Evolutionary conservation across 2,797 vertebrate genomes (phyloP), one percentile per base, ranked within the genome.

Genomic region (Leptoclinus maculatus): DNA sequence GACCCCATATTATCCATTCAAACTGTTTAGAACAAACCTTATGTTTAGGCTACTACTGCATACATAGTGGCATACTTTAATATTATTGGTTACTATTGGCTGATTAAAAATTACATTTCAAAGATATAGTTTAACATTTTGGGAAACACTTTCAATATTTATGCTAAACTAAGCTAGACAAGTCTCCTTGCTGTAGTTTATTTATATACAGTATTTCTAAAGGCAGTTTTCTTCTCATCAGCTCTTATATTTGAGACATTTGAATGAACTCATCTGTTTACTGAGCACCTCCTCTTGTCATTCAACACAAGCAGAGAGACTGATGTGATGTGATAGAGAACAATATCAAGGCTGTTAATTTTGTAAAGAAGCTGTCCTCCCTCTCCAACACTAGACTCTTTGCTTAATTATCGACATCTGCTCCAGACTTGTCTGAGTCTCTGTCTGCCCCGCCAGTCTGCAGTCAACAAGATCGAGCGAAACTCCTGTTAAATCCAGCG

Each of bases 351-450:
- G 41, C 12, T 41, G 56, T 71, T 74, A 2, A 60, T 83, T 71
- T 29, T 78, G 63, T 79, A 84, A 81, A 34, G 70, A 76, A 65
- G 60, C 80, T 21, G 10, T 76, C 76, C 39, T 70, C 14, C 59
- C 47, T 73, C 66, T n/a, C 34, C 41, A 72, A n/a, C 5, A 2
- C 0, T 0, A 79, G 36, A 7, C 73, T 75, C 60, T 79, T 66
- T 66, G 53, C 79, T 82, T 81, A 86, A 87, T 82, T 79, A 69
- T 70, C 5, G 1, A 19, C 23, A 27, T 74, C 53, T 12, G 10
- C 69, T 62, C 14, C 29, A 25, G 19, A 79, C 47, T 57, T 58
- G 78, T 73, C 71, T 71, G 62, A 57, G 41, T 69, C 23, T 57
- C 36, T 70, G 63, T 84, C 66, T 68, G 54, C 73, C 49, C 14